Evolutionary conservation across 2,888 invertebrate genomes (phyloP).

Genomic region (Brachypalpus laphriformis): DNA sequence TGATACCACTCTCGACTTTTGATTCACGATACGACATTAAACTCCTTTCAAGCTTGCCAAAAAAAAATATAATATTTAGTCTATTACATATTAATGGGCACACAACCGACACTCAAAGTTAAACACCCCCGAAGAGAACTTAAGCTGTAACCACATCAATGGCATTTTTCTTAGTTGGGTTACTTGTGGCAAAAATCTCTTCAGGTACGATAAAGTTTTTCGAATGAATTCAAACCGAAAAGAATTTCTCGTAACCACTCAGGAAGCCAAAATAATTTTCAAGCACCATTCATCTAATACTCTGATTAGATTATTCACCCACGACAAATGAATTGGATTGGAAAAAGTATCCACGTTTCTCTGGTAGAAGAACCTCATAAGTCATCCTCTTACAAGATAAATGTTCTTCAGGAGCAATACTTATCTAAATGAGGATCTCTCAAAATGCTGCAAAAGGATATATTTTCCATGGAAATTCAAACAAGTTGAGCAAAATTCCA

Average conservation of each 20-base stretch:
- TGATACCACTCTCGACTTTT: no score
- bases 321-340: not conserved
- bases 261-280: not conserved
- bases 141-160: not conserved
- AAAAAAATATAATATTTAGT: no score
- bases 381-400: conserved; percentile 16
- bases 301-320: not conserved
- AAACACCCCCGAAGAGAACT: not conserved
- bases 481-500: not conserved
- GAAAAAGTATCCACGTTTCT: not conserved
- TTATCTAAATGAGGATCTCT: conserved; percentile 11
- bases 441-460: not conserved
- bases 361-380: not conserved
- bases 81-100: no score
- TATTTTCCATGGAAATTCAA: conserved; percentile 2
- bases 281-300: not conserved
- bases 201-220: not conserved
- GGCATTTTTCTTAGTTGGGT: not conserved
- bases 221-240: not conserved
- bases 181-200: not conserved
- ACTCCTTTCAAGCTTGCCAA: no score
- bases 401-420: not conserved
- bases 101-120: not conserved
- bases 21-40: no score
- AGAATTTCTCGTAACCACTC: not conserved